Evolutionary conservation across 2,113 vertebrate genomes (phyloP), one percentile per base, ranked within the genome.

Genomic region (Sebastes schlegelii): DNA sequence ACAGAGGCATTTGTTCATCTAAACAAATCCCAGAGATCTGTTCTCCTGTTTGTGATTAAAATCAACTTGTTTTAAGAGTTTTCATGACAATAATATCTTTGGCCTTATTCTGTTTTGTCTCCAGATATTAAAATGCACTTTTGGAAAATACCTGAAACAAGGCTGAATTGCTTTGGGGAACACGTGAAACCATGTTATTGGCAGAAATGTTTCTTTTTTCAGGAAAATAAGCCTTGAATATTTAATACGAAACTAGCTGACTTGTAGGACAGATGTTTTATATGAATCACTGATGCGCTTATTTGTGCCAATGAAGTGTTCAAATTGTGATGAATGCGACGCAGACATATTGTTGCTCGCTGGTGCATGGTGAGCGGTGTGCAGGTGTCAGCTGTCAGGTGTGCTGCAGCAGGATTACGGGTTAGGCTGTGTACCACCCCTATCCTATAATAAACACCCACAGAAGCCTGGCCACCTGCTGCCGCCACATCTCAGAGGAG

Each of bases 381-480:
- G 88, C 94, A 95, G 94, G 94, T 95, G 93, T 91, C 94, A 95
- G 94, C 92, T 95, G 94, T 91, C 92, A 95, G 95, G 94, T 95
- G 94, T 91, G 77, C 81, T 78, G 57, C 84, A 21, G 78, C 14
- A 86, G 93, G 92, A 93, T 93, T 94, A 91, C 69, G 82, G 79
- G 84, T 69, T 80, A 80, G 88, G 61, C 89, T 78, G 57, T 64
- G 83, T 52, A 79, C 90, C 83, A 87, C 80, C 89, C 90, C 84
- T 88, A 83, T 92, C 86, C 94, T 80, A 80, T 96, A 95, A 96
- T 95, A 88, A 34, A 95, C 85, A 92, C 72, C 86, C 80, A 79
- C 78, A 73, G 74, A 88, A 78, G 88, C 70, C 83, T 74, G 87
- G 85, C 89, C 95, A 95, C 92, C 92, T 92, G 93, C 93, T 92